phyloP scores from a whole-genome alignment of 2,888 invertebrate genomes.

The Volucella inanis region DNA sequence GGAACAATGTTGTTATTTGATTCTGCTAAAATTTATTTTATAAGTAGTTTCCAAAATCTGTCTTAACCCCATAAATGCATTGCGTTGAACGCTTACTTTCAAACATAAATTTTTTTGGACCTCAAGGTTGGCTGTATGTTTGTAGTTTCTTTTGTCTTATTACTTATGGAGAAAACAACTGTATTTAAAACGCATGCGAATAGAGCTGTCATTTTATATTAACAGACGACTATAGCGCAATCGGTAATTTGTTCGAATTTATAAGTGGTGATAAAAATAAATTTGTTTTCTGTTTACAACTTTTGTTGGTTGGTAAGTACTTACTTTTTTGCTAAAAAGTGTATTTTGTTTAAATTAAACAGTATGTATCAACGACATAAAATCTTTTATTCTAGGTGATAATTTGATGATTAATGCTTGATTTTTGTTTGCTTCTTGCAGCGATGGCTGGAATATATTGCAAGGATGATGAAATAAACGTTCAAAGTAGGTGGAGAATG shows the following conservation, averaged over 20 bases:
- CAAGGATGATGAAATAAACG: constrained; percentile 10
- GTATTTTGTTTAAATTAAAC: neutral
- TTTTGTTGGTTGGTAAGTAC: too few relatives aligned
- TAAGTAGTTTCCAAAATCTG: too few relatives aligned
- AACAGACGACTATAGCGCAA: neutral
- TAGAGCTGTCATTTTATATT: too few relatives aligned
- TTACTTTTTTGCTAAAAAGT: neutral
- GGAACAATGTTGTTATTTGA: too few relatives aligned
- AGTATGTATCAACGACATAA: neutral
- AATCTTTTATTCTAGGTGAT: neutral
- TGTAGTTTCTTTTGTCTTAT: too few relatives aligned
- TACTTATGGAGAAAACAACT: too few relatives aligned
- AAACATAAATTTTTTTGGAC: too few relatives aligned
- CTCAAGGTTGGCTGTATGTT: too few relatives aligned
- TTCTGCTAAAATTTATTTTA: too few relatives aligned
- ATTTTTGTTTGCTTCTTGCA: constrained; percentile 1
- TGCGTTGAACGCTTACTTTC: too few relatives aligned
- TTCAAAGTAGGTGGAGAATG: constrained; percentile 15
- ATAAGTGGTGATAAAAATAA: constrained; percentile 10
- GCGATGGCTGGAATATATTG: constrained; percentile 4
- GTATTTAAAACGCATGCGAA: too few relatives aligned
- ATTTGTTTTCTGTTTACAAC: neutral
- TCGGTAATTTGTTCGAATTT: constrained; percentile 1
- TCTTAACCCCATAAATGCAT: too few relatives aligned
- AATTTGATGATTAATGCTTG: constrained; percentile 5